Percentiles rank a stretch among this genome's conserved stretches.
phyloP scores from a whole-genome alignment of 2,113 vertebrate genomes.

The Pygoscelis antarcticus region DNA sequence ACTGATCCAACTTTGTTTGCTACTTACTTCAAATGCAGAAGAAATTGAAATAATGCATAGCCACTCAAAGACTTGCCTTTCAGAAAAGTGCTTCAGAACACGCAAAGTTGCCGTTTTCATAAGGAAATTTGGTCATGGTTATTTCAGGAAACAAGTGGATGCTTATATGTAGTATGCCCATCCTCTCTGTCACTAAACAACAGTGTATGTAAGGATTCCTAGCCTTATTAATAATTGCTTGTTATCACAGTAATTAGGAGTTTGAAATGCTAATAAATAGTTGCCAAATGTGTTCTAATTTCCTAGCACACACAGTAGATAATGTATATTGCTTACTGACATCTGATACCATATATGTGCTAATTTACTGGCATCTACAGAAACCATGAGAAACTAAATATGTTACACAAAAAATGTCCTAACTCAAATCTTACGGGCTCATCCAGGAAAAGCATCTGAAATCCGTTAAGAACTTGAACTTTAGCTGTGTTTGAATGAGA shows the following conservation, averaged over 20 bases:
- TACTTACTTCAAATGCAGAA: neutral
- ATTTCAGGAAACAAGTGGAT: neutral
- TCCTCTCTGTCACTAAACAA: neutral
- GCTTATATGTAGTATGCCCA: neutral
- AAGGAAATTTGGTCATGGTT: neutral
- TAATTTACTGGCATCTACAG: neutral
- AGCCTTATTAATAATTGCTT: neutral
- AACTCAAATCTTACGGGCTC: neutral
- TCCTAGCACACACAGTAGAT: neutral
- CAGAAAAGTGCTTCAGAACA: neutral
- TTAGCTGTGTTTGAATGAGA: constrained; percentile 3
- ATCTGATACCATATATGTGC: neutral
- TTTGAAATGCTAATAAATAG: neutral
- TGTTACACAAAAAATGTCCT: neutral
- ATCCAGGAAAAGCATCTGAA: constrained; percentile 30
- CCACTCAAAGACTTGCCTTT: neutral
- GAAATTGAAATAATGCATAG: neutral
- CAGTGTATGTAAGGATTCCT: neutral
- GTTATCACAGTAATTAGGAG: neutral
- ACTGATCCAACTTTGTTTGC: neutral
- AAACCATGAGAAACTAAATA: neutral
- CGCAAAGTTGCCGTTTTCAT: neutral
- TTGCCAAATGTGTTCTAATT: neutral
- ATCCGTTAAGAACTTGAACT: constrained; percentile 38
- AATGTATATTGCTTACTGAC: neutral